These are phyloP conservation scores for Poeciliopsis presidionis DNA, from an alignment of 2,797 vertebrate genomes.

Conservation along the genomic window DNA sequence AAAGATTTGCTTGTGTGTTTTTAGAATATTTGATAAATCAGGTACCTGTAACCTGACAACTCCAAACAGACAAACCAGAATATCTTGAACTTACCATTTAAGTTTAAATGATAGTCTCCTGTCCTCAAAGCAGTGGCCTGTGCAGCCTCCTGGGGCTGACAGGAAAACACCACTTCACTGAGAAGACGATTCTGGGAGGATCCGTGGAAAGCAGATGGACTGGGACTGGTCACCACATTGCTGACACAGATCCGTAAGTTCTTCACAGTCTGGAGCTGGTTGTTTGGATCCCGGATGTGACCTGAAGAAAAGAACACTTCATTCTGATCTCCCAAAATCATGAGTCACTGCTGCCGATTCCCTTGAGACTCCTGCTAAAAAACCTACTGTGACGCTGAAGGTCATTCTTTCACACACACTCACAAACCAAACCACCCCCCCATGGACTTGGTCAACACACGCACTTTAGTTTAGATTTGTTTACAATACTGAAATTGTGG, in stretches of 20 bases:
- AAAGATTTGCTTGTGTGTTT: neutral
- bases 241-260: constrained; percentile 94
- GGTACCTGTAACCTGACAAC: neutral
- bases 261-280: constrained; percentile 94
- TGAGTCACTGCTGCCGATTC: neutral
- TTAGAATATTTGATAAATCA: neutral
- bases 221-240: constrained; percentile 85
- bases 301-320: constrained; percentile 71
- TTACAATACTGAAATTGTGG: no score
- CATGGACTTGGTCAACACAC: no score
- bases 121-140: constrained; percentile 88
- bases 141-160: constrained; percentile 91
- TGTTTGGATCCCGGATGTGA: constrained; percentile 97
- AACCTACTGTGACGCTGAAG: no score
- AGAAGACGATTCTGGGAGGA: constrained; percentile 78
- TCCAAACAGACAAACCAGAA: neutral
- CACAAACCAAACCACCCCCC: no score
- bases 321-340: neutral
- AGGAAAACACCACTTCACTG: constrained; percentile 89
- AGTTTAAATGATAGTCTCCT: constrained; percentile 95
- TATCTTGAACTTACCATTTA: constrained; percentile 86
- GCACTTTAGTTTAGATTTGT: no score
- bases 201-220: constrained; percentile 71
- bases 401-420: neutral
- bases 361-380: neutral